Conservation (phyloP, 2,113 vertebrate species). For the Alligator sinensis region DNA sequence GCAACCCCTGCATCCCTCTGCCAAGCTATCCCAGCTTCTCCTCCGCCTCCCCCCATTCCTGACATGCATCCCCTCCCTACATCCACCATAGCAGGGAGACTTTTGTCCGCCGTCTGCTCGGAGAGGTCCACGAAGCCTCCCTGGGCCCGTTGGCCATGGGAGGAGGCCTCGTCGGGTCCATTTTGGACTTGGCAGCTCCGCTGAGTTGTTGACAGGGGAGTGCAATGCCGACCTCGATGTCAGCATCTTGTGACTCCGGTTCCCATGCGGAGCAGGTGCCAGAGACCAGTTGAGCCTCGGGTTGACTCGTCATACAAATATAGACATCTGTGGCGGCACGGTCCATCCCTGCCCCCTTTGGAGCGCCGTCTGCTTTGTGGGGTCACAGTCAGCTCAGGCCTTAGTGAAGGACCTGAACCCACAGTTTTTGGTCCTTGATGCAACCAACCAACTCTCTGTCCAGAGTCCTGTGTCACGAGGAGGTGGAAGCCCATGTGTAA, state of each 20-base stretch:
- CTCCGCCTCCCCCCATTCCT: neutral
- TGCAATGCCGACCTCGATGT: neutral
- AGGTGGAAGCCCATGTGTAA: neutral
- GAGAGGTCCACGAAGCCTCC: neutral
- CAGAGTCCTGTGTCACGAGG: neutral
- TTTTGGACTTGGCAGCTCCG: too few relatives aligned
- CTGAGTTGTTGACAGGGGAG: neutral
- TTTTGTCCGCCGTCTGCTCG: neutral
- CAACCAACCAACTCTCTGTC: neutral
- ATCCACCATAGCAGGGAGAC: neutral
- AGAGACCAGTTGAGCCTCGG: neutral
- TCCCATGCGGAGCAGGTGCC: neutral
- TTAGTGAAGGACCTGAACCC: neutral
- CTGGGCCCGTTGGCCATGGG: neutral
- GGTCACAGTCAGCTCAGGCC: neutral
- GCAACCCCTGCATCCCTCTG: accelerated
- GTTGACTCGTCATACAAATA: neutral
- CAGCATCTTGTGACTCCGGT: neutral
- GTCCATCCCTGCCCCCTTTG: neutral
- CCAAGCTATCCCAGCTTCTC: too few relatives aligned
- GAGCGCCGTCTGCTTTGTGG: neutral
- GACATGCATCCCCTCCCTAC: neutral
- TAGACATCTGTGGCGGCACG: accelerated
- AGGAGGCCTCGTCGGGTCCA: too few relatives aligned
- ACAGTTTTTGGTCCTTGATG: neutral